These are phyloP conservation scores for Pheosia gnoma DNA, from an alignment of 2,888 invertebrate species.

Conservation along the genomic window DNA sequence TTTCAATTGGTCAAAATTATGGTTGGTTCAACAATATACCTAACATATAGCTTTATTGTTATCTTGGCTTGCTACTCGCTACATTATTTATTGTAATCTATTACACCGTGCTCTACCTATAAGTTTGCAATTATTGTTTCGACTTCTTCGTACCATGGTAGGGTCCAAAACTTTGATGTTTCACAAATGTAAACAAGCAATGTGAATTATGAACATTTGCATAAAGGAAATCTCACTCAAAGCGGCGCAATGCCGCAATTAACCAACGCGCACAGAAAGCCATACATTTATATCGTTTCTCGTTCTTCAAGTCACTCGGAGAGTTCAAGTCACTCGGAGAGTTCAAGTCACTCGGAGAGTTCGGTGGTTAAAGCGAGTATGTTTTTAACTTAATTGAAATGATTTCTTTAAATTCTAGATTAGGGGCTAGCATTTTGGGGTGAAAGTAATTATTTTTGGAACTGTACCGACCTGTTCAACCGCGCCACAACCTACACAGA, in stretches of 20 bases:
- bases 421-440: not conserved
- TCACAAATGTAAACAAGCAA: conserved; percentile 53
- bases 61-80: too few relatives aligned
- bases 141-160: conserved; percentile 20
- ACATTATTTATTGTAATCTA: too few relatives aligned
- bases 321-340: conserved; percentile 14
- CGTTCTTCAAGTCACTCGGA: conserved; percentile 24
- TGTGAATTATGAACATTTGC: conserved; percentile 68
- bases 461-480: too few relatives aligned
- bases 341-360: conserved; percentile 25
- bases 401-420: not conserved
- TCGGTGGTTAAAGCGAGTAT: conserved; percentile 8
- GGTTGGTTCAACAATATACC: too few relatives aligned
- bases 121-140: not conserved
- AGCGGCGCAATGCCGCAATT: conserved; percentile 47
- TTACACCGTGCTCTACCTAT: too few relatives aligned
- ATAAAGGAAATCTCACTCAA: conserved; percentile 44
- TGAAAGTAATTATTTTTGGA: not conserved
- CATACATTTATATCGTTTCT: conserved; percentile 6
- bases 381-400: conserved; percentile 6
- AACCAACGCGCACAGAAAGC: conserved; percentile 33
- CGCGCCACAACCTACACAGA: too few relatives aligned
- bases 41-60: too few relatives aligned
- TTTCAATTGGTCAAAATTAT: too few relatives aligned
- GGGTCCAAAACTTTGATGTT: conserved; percentile 58